Percentiles rank a stretch among this genome's conserved stretches.
phyloP scores from a whole-genome alignment of 2,113 vertebrate species.

The Scartelaos histophorus region DNA sequence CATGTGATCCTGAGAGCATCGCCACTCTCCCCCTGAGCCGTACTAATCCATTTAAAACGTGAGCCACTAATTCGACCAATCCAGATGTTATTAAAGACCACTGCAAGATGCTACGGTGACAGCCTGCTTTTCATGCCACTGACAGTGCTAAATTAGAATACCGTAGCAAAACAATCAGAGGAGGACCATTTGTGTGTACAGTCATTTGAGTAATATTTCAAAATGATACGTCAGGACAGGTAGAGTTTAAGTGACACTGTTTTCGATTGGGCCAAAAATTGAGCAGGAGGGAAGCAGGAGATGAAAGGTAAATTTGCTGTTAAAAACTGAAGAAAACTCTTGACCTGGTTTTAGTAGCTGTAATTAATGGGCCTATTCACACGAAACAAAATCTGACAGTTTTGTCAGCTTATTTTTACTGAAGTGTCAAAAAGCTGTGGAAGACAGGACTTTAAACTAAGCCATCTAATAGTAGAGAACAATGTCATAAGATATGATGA shows the following conservation, averaged over 20 bases:
- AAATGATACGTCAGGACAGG: background rate
- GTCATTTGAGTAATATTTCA: background rate
- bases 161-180: background rate
- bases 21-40: slow-evolving; percentile 25
- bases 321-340: no score
- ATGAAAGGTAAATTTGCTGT: background rate
- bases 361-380: no score
- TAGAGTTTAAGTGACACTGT: background rate
- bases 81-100: slow-evolving; percentile 53
- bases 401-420: no score
- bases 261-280: background rate
- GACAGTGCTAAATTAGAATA: background rate
- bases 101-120: background rate
- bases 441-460: no score
- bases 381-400: no score
- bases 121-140: background rate
- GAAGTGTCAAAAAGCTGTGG: no score
- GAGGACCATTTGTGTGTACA: background rate
- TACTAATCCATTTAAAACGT: slow-evolving; percentile 57
- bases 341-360: no score
- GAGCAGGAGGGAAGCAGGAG: background rate
- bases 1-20: slow-evolving; percentile 37
- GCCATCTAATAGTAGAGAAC: no score
- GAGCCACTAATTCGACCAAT: slow-evolving; percentile 45
- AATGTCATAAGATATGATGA: no score